Conservation (phyloP, 2,113 vertebrate species). For the Ptyas mucosa region DNA sequence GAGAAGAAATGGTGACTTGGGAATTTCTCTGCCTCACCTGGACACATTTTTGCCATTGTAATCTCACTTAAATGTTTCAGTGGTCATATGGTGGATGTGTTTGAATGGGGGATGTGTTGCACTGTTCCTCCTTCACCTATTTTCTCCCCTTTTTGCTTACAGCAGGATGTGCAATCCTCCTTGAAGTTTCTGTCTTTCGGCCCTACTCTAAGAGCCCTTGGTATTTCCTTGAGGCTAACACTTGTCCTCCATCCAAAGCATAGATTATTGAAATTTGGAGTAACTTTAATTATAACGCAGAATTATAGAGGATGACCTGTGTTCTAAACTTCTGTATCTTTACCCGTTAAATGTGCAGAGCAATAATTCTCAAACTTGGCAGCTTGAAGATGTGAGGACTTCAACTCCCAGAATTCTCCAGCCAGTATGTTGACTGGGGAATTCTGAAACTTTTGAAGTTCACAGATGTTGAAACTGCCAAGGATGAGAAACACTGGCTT, state of each 20-base stretch:
- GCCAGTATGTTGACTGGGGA: neutral
- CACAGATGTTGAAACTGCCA: neutral
- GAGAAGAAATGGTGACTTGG: neutral
- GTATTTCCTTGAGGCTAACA: neutral
- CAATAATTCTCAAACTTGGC: neutral
- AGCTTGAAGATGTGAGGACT: neutral
- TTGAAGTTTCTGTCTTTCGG: neutral
- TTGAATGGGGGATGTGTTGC: neutral
- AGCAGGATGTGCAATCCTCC: neutral
- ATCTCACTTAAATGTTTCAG: neutral
- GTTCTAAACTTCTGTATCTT: neutral
- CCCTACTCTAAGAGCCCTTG: neutral
- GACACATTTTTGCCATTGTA: neutral
- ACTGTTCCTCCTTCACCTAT: too few relatives aligned
- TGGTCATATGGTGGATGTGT: neutral
- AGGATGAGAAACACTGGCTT: neutral
- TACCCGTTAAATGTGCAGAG: neutral
- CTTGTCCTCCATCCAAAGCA: neutral
- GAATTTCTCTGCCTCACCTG: neutral
- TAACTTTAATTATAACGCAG: neutral
- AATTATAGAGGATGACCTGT: neutral
- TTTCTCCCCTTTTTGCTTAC: neutral
- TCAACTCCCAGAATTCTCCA: neutral
- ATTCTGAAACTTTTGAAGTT: neutral
- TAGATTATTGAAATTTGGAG: too few relatives aligned